Conservation (phyloP, 1,140 invertebrate species). For the Brachionus koreanus region DNA sequence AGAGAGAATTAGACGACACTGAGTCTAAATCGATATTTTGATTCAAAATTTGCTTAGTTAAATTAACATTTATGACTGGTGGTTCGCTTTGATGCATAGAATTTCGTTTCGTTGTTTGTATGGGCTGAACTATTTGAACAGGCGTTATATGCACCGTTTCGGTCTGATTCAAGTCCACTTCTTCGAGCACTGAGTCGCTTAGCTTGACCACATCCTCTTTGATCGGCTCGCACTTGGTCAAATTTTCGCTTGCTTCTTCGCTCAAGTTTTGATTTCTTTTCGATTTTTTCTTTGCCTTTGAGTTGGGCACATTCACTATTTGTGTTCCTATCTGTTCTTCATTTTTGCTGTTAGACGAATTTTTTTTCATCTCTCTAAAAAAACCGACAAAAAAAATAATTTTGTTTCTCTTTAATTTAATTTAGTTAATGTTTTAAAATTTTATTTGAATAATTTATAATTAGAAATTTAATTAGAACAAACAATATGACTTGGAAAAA, state of each 20-base stretch:
- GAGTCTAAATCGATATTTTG: neutral
- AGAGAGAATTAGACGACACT: neutral
- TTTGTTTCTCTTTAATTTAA: neutral
- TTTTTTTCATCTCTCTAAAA: conserved; percentile 32
- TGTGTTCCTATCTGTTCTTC: neutral
- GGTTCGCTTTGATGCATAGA: neutral
- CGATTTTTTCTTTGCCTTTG: neutral
- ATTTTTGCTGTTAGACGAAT: neutral
- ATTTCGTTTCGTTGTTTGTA: neutral
- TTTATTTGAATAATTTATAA: neutral
- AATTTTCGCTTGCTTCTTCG: neutral
- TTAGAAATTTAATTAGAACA: neutral
- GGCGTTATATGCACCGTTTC: neutral
- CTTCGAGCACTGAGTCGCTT: neutral
- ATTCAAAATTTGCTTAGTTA: neutral
- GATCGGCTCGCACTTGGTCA: neutral
- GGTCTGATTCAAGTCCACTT: conserved; percentile 7
- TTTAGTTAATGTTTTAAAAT: neutral
- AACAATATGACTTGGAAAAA: neutral
- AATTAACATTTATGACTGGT: conserved; percentile 19
- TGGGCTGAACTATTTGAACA: conserved; percentile 19
- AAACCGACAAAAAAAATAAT: neutral
- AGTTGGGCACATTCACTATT: neutral
- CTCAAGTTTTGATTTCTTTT: neutral
- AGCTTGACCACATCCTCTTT: neutral